Conservation (phyloP, 2,113 vertebrate species). For the Aegithalos caudatus region DNA sequence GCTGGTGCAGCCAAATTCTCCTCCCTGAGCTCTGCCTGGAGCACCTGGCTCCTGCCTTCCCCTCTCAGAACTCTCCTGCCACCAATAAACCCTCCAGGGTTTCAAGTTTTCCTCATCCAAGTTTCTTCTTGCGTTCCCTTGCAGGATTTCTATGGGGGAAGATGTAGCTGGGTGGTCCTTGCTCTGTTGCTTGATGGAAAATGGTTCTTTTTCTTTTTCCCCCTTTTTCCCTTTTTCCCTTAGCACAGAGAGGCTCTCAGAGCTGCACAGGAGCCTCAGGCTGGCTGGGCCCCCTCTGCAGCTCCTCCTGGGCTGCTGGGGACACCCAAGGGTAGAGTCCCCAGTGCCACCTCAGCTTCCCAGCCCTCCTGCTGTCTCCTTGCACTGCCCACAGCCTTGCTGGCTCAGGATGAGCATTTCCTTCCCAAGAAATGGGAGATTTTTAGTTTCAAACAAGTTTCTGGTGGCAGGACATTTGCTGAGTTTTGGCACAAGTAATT, state of each 20-base stretch:
- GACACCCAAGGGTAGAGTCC: neutral
- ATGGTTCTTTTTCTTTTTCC: neutral
- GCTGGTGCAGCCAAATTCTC: neutral
- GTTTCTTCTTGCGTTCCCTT: neutral
- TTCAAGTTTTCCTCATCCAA: neutral
- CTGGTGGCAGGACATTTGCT: neutral
- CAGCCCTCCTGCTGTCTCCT: neutral
- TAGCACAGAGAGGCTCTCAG: neutral
- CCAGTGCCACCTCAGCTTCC: neutral
- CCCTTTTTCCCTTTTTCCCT: neutral
- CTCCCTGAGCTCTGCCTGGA: neutral
- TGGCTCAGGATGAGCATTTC: neutral
- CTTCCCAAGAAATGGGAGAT: neutral
- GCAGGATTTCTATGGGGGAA: neutral
- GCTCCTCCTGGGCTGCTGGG: neutral
- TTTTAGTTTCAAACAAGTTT: neutral
- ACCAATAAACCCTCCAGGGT: neutral
- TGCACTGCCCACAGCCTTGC: neutral
- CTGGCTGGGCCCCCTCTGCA: neutral
- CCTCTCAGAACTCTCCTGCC: neutral
- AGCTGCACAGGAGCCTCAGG: neutral
- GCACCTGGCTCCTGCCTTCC: accelerated
- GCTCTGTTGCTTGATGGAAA: neutral
- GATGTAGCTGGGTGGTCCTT: neutral
- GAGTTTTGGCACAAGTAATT: neutral